Base-by-base conservation (phyloP, 1,140 invertebrate genomes). In the Caerostris darwini region DNA sequence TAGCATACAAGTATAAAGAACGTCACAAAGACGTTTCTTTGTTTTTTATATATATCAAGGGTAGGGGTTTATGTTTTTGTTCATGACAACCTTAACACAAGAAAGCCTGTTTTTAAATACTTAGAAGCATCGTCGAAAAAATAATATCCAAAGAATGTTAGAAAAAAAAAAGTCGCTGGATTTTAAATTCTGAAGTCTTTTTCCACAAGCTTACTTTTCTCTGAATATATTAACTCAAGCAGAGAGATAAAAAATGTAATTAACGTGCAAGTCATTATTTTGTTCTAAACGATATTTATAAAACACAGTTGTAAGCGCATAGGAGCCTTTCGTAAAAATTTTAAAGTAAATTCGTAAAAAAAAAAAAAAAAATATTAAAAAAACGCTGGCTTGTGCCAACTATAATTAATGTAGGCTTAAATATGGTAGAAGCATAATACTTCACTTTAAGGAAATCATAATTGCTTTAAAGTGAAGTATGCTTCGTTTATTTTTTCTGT, bases 121-220 rank as follows among this genome's bases (percentile, higher is more conserved):
- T 77, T 77, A 77, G 34, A 77, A 7, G 71, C 71, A 19, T 77
- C 53, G 71, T 53, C 71, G 12, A 77, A 71, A 71, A 77, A 77
- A 77, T 64, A 14, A 5, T 10, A 77, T 77, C 53, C 71, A 50
- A 14, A 12, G 53, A 77, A 34, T 12, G n/a, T 17, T 1, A n/a
- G 61, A n/a, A 67, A 77, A 50, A 34, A 77, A 77, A 77, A 77
- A 77, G 71, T 77, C 71, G 53, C 34, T 50, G 71, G 69, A 77
- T 77, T 77, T 77, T 77, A 77, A 77, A 77, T 77, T 77, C 71
- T 77, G 71, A 77, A 77, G 71, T 77, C 71, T 77, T 77, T 77
- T 77, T 77, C 71, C 71, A 12, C 71, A 77, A 77, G 71, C 71
- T 77, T 77, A 77, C 53, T 77, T 77, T 77, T 77, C 71, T 77